phyloP scores from a whole-genome alignment of 2,797 vertebrate genomes.

The Limnodromus scolopaceus region DNA sequence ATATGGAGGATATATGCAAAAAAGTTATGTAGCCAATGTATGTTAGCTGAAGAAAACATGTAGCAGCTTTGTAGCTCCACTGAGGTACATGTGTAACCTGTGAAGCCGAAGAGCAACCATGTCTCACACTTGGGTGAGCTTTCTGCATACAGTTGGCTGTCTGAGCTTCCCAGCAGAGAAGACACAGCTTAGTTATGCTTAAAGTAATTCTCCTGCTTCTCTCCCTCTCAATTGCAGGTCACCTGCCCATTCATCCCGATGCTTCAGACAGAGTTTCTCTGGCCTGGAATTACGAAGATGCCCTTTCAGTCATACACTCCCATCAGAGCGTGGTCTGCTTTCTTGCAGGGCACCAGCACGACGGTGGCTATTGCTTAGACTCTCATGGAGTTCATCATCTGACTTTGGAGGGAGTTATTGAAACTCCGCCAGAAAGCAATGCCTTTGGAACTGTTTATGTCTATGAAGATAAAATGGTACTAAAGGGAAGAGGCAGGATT shows the following conservation, averaged over 20 bases:
- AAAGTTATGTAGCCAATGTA: rapidly evolving
- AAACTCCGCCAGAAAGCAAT: conserved; percentile 85
- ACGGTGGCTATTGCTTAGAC: conserved; percentile 86
- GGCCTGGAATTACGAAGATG: conserved; percentile 89
- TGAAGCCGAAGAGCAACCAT: not conserved
- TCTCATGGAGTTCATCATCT: conserved; percentile 86
- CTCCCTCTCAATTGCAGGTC: conserved; percentile 79
- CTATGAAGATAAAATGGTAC: conserved; percentile 87
- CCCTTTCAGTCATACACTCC: conserved; percentile 81
- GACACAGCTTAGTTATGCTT: not conserved
- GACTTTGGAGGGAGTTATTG: conserved; percentile 89
- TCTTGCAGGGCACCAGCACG: conserved; percentile 90
- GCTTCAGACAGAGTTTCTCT: conserved; percentile 82
- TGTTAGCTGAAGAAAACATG: not conserved
- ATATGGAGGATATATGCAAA: not conserved
- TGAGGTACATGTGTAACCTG: not conserved
- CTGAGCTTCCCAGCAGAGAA: not conserved
- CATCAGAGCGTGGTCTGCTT: conserved; percentile 90
- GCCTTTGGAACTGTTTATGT: conserved; percentile 89
- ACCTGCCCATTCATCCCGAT: conserved; percentile 88
- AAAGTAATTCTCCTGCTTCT: not conserved
- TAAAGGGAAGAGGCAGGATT: conserved; percentile 87
- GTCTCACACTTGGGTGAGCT: not conserved
- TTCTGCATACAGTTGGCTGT: not conserved
- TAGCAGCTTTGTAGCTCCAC: not conserved